phyloP scores from a whole-genome alignment of 2,888 invertebrate genomes.

The Acanthoscelides obtectus region DNA sequence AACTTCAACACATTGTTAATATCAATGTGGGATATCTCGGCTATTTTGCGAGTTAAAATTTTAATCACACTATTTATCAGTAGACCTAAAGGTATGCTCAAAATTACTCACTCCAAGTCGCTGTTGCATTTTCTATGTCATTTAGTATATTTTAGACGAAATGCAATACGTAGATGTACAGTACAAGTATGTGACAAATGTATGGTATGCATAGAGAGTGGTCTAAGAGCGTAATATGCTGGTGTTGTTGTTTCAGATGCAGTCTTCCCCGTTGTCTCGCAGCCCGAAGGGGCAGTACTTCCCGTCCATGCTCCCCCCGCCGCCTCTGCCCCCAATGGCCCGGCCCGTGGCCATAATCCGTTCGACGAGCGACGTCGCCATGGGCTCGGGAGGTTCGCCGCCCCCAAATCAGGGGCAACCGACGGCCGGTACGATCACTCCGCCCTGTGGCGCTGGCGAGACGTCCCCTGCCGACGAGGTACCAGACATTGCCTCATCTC shows the following conservation, averaged over 20 bases:
- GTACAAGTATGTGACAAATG: too few species aligned
- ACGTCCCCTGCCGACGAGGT: constrained; percentile 44
- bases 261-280: constrained; percentile 53
- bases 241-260: constrained; percentile 53
- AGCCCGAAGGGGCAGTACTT: constrained; percentile 81
- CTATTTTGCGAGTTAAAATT: too few species aligned
- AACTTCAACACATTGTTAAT: too few species aligned
- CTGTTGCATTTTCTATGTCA: too few species aligned
- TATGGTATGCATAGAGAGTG: too few species aligned
- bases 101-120: too few species aligned
- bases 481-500: constrained; percentile 44
- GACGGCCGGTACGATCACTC: constrained; percentile 55
- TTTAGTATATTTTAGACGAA: too few species aligned
- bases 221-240: too few species aligned
- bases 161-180: too few species aligned
- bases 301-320: constrained; percentile 90
- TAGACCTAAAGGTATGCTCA: too few species aligned
- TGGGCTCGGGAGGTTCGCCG: constrained; percentile 59
- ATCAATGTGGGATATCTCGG: too few species aligned
- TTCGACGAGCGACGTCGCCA: constrained; percentile 65
- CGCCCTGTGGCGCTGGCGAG: constrained; percentile 49
- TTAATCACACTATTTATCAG: too few species aligned
- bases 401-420: neutral
- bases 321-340: constrained; percentile 93
- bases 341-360: constrained; percentile 93